phyloP scores from a whole-genome alignment of 2,797 vertebrate genomes.

The Lepus oiostolus region DNA sequence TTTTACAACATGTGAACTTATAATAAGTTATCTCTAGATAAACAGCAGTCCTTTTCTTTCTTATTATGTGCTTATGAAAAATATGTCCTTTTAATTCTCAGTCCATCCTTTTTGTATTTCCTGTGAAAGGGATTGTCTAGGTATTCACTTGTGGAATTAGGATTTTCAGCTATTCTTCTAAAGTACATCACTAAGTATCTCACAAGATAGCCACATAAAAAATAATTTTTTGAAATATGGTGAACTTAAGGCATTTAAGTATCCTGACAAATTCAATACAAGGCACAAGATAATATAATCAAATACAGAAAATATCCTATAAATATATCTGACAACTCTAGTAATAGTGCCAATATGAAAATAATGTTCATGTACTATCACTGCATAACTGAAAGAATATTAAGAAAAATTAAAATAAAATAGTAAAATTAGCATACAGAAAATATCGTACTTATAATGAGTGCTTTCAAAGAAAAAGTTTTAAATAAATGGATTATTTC shows the following conservation, averaged over 20 bases:
- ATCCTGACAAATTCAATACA: neutral
- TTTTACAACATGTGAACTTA: neutral
- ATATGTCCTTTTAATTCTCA: neutral
- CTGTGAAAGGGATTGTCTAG: neutral
- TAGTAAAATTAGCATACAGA: neutral
- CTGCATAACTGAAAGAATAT: slow-evolving; percentile 59
- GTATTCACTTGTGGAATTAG: neutral
- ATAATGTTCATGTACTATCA: slow-evolving; percentile 3
- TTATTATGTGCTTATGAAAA: neutral
- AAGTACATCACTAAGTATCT: neutral
- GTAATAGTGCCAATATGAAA: slow-evolving; percentile 47
- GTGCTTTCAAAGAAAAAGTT: neutral
- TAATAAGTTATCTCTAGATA: neutral
- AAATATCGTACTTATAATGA: neutral
- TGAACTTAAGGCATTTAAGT: neutral
- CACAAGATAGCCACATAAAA: neutral
- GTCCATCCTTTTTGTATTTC: neutral
- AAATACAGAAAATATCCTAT: neutral
- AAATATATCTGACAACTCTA: neutral
- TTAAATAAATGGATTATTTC: neutral
- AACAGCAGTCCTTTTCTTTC: neutral
- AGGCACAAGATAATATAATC: neutral
- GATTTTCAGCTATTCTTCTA: neutral
- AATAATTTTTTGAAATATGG: neutral
- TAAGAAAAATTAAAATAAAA: slow-evolving; percentile 54